Evolutionary conservation across 2,113 vertebrate species (phyloP), one percentile per base, ranked within the genome.

Genomic region (Mesembrinibis cayennensis): DNA sequence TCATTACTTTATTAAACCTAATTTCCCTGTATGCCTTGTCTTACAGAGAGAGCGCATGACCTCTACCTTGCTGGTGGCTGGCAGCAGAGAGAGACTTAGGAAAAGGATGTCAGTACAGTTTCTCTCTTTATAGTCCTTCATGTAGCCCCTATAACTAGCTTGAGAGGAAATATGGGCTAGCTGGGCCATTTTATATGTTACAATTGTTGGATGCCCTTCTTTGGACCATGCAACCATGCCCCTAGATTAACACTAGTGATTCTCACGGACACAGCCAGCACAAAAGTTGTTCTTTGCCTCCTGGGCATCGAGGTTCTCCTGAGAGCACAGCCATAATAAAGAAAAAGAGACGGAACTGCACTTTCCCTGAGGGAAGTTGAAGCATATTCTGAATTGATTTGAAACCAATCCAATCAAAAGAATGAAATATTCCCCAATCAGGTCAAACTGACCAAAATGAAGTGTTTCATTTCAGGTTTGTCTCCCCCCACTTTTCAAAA

Each of bases 381-480:
- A 71, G 32, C 0, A 0, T 74, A 22, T 93, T 84, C 91, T 36
- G 87, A 63, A 91, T n/a, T 82, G 36, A 93, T 94, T 96, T 94
- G 93, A 97, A 97, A 76, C 52, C n/a, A 82, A 40, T 76, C 87
- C 93, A 96, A n/a, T 96, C 91, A 87, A 85, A 93, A 79, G 81
- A 84, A 85, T 29, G 61, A 94, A 95, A 82, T 52, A 65, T 44
- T 95, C 81, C 52, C 65, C 3, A 1, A 23, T 65, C 73, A 29
- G 84, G 91, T 93, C 78, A 82, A 91, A 95, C 93, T 95, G 91
- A 93, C 94, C 90, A 95, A 93, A 95, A 97, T 96, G 94, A 97
- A 94, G 94, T 97, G 96, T 96, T 97, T 96, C 95, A 96, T 97
- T 97, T 96, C 89, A 78, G 81, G 56, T 91, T 82, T 2, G 5